These are phyloP conservation scores for Pelvicachromis taeniatus DNA, from an alignment of 2,113 vertebrate species.

Conservation along the genomic window DNA sequence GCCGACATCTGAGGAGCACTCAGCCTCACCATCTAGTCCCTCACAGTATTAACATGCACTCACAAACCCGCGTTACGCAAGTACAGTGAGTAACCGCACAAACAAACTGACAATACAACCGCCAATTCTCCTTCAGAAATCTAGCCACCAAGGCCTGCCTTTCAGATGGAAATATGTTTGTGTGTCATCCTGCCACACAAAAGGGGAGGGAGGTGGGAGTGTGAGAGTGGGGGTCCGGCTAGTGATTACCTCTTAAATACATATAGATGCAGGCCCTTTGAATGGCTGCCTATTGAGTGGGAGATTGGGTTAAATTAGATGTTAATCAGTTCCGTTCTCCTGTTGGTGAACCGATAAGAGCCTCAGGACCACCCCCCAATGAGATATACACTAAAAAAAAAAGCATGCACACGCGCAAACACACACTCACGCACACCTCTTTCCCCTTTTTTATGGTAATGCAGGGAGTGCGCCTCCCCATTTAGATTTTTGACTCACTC, in stretches of 20 bases:
- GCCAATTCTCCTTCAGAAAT: constrained; percentile 57
- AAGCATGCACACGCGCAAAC: background rate
- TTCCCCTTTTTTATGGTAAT: constrained; percentile 68
- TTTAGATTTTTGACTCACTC: constrained; percentile 56
- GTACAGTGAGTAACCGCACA: constrained; percentile 35
- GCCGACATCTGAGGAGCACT: background rate
- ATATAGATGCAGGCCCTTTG: constrained; percentile 63
- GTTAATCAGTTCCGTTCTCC: constrained; percentile 75
- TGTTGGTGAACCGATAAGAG: constrained; percentile 74
- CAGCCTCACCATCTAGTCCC: background rate
- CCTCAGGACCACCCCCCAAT: constrained; percentile 51
- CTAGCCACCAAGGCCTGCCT: constrained; percentile 53
- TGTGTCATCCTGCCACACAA: constrained; percentile 55
- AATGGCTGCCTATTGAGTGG: constrained; percentile 58
- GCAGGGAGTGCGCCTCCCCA: constrained; percentile 46
- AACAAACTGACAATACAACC: constrained; percentile 57
- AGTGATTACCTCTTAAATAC: constrained; percentile 73
- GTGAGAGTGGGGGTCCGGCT: constrained; percentile 24
- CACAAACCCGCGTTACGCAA: background rate
- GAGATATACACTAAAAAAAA: constrained; percentile 8
- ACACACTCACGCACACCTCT: constrained; percentile 2
- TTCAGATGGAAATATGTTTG: constrained; percentile 80
- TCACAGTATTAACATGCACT: background rate
- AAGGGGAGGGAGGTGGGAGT: background rate
- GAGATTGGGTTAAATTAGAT: constrained; percentile 76